These are phyloP conservation scores for Drosophila ficusphila DNA, from an alignment of 1,140 invertebrate species.

Conservation along the genomic window DNA sequence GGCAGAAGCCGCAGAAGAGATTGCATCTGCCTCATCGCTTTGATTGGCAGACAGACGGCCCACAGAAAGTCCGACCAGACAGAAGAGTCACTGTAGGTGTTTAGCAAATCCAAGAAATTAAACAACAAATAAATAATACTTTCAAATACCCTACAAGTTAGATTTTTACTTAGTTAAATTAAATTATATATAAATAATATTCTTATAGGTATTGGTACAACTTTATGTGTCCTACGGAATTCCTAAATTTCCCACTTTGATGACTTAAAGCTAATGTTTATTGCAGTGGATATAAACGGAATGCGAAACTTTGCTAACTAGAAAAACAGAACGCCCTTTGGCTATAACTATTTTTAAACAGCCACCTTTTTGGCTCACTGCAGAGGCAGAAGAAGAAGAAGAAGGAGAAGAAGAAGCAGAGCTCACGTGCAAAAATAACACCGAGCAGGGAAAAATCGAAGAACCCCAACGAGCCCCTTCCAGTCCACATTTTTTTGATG, in stretches of 20 bases:
- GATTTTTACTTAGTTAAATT: background rate
- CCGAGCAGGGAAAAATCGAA: constrained; percentile 43
- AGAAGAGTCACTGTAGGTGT: constrained; percentile 9
- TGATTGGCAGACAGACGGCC: constrained; percentile 62
- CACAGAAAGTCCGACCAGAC: constrained; percentile 28
- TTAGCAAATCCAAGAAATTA: background rate
- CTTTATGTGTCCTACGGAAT: too few species aligned
- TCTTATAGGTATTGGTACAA: too few species aligned
- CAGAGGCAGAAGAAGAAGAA: constrained; percentile 24
- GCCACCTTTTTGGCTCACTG: constrained; percentile 20
- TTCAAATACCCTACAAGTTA: background rate
- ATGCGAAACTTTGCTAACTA: constrained; percentile 1
- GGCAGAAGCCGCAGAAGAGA: constrained; percentile 16
- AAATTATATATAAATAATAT: background rate
- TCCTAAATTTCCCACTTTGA: background rate
- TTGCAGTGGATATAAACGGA: constrained; percentile 8
- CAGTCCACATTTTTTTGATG: constrained; percentile 44
- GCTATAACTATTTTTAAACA: constrained; percentile 38
- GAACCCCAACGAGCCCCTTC: constrained; percentile 13
- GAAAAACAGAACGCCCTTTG: constrained; percentile 39
- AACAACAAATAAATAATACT: background rate
- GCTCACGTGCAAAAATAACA: constrained; percentile 66
- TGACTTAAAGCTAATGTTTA: constrained; percentile 13
- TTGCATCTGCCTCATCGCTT: constrained; percentile 26
- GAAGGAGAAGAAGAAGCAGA: constrained; percentile 22